Evolutionary conservation across 2,888 invertebrate species (phyloP).

Genomic region (Trachelus iudaicus): DNA sequence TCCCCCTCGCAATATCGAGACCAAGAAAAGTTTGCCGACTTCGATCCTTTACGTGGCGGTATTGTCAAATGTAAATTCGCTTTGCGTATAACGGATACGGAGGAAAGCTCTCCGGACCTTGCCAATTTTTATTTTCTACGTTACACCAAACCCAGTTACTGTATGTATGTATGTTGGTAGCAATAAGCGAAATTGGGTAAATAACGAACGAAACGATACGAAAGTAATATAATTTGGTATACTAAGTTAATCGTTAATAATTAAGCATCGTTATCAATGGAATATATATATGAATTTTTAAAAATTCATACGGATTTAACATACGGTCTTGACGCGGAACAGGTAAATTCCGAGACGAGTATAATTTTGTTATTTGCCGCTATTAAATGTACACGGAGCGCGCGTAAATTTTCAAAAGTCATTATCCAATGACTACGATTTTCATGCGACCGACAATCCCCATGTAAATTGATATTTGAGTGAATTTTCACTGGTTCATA

Average conservation of each 20-base stretch:
- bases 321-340: not conserved
- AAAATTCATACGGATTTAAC: not conserved
- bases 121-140: not conserved
- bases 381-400: not conserved
- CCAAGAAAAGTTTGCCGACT: not conserved
- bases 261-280: not conserved
- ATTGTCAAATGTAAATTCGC: constrained; percentile 10
- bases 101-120: not conserved
- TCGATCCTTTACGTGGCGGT: not conserved
- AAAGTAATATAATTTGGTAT: not conserved
- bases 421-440: not conserved
- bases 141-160: not conserved
- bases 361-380: not conserved
- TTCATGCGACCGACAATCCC: not conserved
- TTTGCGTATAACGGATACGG: not conserved
- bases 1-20: not conserved
- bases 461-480: not conserved
- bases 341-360: not conserved
- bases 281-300: not conserved
- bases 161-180: not conserved
- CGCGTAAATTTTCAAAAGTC: not conserved
- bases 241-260: no score
- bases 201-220: not conserved
- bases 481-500: not conserved
- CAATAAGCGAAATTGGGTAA: not conserved